Evolutionary conservation across 2,113 vertebrate species (phyloP).

Genomic region (Alouatta palliata): DNA sequence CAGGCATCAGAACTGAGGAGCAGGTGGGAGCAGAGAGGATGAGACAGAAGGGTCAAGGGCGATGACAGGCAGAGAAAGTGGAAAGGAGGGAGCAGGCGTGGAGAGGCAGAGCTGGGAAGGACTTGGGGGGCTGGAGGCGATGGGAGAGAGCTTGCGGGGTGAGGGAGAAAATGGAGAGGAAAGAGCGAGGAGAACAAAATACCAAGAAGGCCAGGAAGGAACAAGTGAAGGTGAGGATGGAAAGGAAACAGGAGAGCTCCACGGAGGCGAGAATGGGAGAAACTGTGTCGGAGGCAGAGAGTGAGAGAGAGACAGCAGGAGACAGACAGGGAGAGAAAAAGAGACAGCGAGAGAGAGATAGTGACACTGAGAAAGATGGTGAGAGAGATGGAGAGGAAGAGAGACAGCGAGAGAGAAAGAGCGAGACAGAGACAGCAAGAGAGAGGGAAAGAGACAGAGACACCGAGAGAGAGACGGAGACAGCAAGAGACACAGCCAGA

Average conservation of each 20-base stretch:
- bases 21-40: not conserved
- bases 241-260: not conserved
- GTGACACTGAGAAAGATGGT: too few relatives aligned
- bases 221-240: not conserved
- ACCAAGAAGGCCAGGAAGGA: not conserved
- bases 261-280: not conserved
- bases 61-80: not conserved
- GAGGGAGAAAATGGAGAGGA: not conserved
- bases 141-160: not conserved
- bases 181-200: not conserved
- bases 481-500: too few relatives aligned
- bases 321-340: not conserved
- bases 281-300: too few relatives aligned
- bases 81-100: not conserved
- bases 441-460: not conserved
- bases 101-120: not conserved
- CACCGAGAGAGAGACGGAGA: too few relatives aligned
- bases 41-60: not conserved
- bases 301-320: too few relatives aligned
- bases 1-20: not conserved
- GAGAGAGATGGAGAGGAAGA: too few relatives aligned
- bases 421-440: too few relatives aligned
- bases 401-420: too few relatives aligned
- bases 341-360: not conserved
- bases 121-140: too few relatives aligned